Percentiles rank a stretch among this genome's conserved stretches.
phyloP scores from a whole-genome alignment of 2,888 invertebrate species.

The Melanostoma scalare region DNA sequence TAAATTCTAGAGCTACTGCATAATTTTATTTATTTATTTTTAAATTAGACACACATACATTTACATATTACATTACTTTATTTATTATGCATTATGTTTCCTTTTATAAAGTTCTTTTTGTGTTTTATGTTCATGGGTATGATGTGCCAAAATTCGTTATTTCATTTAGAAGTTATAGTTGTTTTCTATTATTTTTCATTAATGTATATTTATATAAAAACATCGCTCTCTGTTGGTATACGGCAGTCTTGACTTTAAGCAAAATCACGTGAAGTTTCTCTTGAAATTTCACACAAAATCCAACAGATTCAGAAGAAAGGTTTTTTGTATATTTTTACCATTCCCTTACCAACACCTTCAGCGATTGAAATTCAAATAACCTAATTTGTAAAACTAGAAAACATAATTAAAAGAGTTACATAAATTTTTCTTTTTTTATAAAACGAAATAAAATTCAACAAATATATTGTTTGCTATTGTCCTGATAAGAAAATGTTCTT shows the following conservation, averaged over 20 bases:
- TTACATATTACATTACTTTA: conserved; percentile 32
- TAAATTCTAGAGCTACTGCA: conserved; percentile 61
- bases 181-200: conserved; percentile 13
- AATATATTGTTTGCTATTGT: conserved; percentile 58
- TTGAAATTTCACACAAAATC: neutral
- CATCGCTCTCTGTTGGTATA: conserved; percentile 32
- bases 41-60: conserved; percentile 67
- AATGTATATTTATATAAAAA: conserved; percentile 23
- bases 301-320: neutral
- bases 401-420: conserved; percentile 26
- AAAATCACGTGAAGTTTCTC: conserved; percentile 1
- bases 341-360: conserved; percentile 6
- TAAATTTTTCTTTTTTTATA: no score
- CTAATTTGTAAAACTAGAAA: conserved; percentile 44
- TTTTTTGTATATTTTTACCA: neutral
- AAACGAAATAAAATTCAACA: conserved; percentile 26
- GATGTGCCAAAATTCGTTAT: conserved; percentile 49
- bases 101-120: conserved; percentile 38
- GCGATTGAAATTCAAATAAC: conserved; percentile 28
- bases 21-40: conserved; percentile 32
- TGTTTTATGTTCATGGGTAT: conserved; percentile 34
- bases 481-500: conserved; percentile 43
- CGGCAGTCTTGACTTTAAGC: conserved; percentile 23
- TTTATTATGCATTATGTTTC: conserved; percentile 43
- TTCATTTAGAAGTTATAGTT: conserved; percentile 5